Evolutionary conservation across 2,113 vertebrate genomes (phyloP).

Genomic region (Prionailurus viverrinus): DNA sequence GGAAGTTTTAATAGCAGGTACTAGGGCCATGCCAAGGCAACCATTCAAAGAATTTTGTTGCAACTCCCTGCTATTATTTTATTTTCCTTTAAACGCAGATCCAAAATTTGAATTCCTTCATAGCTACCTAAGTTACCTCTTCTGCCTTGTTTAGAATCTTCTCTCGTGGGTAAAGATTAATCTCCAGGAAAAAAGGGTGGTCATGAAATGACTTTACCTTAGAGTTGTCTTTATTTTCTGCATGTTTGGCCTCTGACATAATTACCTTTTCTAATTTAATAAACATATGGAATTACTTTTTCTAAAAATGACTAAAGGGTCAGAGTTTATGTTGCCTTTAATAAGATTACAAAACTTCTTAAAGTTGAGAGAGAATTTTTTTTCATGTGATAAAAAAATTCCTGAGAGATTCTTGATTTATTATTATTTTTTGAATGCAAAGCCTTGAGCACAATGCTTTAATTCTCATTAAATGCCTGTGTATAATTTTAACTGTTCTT

Average conservation of each 20-base stretch:
- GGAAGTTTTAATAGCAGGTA: neutral
- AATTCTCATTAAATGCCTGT: constrained; percentile 1
- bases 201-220: neutral
- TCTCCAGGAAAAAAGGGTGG: neutral
- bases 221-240: constrained; percentile 41
- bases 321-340: constrained; percentile 70
- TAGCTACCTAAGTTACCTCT: neutral
- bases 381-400: constrained; percentile 59
- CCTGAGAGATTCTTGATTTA: neutral
- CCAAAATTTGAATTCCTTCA: neutral
- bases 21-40: neutral
- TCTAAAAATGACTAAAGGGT: constrained; percentile 61
- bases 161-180: neutral
- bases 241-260: constrained; percentile 67
- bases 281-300: constrained; percentile 74
- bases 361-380: constrained; percentile 69
- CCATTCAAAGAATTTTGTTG: neutral
- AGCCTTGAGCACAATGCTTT: neutral
- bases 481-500: constrained; percentile 35
- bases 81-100: neutral
- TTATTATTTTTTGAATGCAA: neutral
- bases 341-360: constrained; percentile 68
- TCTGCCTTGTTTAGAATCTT: neutral
- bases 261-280: constrained; percentile 69
- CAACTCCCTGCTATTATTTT: neutral